A percentile compares a stretch with the other conserved stretches of the same genome.
phyloP scores from a whole-genome alignment of 2,888 invertebrate genomes.

The Dendrolimus houi region DNA sequence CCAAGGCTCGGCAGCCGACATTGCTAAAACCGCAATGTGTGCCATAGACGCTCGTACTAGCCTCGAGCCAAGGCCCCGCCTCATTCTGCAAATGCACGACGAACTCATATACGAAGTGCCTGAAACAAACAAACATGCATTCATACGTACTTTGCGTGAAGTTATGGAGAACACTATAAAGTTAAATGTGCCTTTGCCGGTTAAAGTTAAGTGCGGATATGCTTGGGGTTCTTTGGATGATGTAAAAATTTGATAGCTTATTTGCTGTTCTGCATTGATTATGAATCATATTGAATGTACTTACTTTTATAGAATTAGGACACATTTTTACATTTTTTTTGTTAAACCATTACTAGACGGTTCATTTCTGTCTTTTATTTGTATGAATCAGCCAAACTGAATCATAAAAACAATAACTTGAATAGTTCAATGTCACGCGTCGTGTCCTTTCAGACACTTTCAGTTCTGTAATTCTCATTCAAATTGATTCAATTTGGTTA shows the following conservation, averaged over 20 bases:
- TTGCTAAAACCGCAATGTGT: constrained; percentile 94
- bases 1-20: constrained; percentile 98
- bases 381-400: too few species aligned
- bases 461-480: too few species aligned
- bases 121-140: constrained; percentile 66
- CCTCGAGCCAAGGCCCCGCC: constrained; percentile 62
- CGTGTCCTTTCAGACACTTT: too few species aligned
- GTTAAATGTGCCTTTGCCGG: constrained; percentile 88
- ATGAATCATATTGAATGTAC: too few species aligned
- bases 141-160: constrained; percentile 80
- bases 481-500: too few species aligned
- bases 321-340: too few species aligned
- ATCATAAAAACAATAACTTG: too few species aligned
- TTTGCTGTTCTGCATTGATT: too few species aligned
- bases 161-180: constrained; percentile 88
- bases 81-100: constrained; percentile 96
- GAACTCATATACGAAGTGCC: constrained; percentile 95
- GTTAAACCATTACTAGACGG: too few species aligned
- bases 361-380: too few species aligned
- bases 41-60: constrained; percentile 78
- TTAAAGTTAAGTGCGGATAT: constrained; percentile 88
- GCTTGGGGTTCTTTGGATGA: constrained; percentile 83
- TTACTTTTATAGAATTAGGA: too few species aligned
- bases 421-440: too few species aligned
- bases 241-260: constrained; percentile 11